phyloP scores from a whole-genome alignment of 2,888 invertebrate genomes.

The Coenonympha glycerion region DNA sequence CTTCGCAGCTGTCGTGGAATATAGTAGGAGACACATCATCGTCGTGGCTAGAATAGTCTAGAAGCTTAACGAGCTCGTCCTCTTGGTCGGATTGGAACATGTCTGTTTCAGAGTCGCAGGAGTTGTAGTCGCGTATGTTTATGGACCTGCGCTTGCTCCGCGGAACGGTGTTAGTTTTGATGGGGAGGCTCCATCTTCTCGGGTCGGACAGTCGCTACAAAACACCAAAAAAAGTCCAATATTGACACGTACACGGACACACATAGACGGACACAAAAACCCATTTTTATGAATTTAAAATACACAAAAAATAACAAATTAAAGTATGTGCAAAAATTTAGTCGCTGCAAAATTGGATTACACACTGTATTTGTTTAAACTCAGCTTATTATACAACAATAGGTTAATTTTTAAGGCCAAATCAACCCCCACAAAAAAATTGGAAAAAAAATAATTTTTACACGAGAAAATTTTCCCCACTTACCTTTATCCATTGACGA shows the following conservation, averaged over 20 bases:
- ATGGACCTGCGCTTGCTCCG: conserved; percentile 49
- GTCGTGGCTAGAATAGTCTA: conserved; percentile 81
- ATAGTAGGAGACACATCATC: conserved; percentile 71
- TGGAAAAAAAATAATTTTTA: not conserved
- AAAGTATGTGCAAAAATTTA: not conserved
- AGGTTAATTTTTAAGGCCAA: not conserved
- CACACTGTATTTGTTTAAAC: not conserved
- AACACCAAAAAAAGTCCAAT: conserved; percentile 45
- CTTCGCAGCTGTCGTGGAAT: conserved; percentile 67
- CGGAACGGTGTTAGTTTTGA: conserved; percentile 51
- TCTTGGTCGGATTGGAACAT: conserved; percentile 87
- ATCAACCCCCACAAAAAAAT: not conserved
- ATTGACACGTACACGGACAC: conserved; percentile 36
- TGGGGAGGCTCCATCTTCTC: conserved; percentile 69
- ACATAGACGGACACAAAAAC: conserved; percentile 16
- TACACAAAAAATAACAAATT: not conserved
- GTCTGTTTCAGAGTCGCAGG: conserved; percentile 82
- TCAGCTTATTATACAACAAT: not conserved
- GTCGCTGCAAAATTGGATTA: not conserved
- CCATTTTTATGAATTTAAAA: not conserved
- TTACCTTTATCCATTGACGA: not conserved
- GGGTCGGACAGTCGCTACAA: conserved; percentile 63
- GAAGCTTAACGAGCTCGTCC: conserved; percentile 83
- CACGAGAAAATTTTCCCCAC: not conserved
- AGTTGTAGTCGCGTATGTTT: conserved; percentile 52